These are phyloP conservation scores for Gobio occitaniae DNA, from an alignment of 2,797 vertebrate genomes.

Conservation along the genomic window DNA sequence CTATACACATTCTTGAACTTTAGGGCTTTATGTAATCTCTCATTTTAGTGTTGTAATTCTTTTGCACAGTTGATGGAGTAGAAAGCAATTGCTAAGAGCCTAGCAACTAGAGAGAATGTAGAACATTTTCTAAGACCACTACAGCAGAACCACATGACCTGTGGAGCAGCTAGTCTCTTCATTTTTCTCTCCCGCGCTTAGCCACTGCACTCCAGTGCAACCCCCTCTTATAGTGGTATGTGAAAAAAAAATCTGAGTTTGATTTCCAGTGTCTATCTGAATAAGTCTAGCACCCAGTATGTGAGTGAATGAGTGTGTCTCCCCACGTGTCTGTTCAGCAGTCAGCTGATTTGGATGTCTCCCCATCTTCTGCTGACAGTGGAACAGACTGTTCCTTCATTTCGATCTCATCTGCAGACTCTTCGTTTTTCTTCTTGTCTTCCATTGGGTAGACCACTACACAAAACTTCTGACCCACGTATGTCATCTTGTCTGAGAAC, in stretches of 20 bases:
- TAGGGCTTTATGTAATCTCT: slow-evolving; percentile 8
- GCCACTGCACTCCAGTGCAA: slow-evolving; percentile 35
- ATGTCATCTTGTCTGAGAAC: slow-evolving; percentile 83
- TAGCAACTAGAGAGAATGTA: slow-evolving; percentile 13
- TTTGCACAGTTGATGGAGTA: slow-evolving; percentile 3
- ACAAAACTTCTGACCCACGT: slow-evolving; percentile 88
- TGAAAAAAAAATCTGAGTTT: slow-evolving; percentile 46
- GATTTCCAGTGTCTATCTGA: slow-evolving; percentile 55
- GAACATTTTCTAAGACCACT: slow-evolving; percentile 3
- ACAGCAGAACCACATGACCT: slow-evolving; percentile 3
- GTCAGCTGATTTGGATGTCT: slow-evolving; percentile 71
- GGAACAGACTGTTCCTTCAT: slow-evolving; percentile 72
- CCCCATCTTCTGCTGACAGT: slow-evolving; percentile 69
- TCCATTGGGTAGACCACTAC: slow-evolving; percentile 86
- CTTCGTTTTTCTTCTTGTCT: background rate
- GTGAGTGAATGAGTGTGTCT: slow-evolving; percentile 49
- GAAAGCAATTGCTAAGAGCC: slow-evolving; percentile 25
- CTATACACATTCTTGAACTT: slow-evolving; percentile 36
- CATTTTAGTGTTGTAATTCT: slow-evolving; percentile 51
- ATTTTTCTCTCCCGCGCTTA: slow-evolving; percentile 8
- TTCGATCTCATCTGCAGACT: slow-evolving; percentile 68
- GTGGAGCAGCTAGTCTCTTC: slow-evolving; percentile 6
- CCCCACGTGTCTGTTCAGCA: slow-evolving; percentile 64
- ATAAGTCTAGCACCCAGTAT: slow-evolving; percentile 40
- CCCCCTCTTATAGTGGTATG: slow-evolving; percentile 44